Percentiles rank a stretch among this genome's conserved stretches.
Conservation (phyloP, 2,113 vertebrate genomes). For the Grantiella picta region DNA sequence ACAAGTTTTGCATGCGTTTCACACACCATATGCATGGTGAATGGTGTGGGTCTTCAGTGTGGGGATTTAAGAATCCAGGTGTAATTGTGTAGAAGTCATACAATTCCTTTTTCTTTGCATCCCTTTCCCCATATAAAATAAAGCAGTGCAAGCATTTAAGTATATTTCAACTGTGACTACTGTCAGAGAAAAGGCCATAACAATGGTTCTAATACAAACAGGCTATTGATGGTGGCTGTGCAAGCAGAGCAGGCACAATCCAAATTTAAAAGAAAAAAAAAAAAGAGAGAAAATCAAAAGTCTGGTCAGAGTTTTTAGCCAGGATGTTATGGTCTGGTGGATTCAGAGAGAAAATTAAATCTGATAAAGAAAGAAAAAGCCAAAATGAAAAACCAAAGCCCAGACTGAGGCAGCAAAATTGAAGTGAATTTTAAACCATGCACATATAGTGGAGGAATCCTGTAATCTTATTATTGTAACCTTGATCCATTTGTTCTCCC, state of each 20-base stretch:
- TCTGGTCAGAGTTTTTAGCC: not conserved
- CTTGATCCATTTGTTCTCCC: not conserved
- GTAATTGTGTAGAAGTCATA: not conserved
- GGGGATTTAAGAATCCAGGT: not conserved
- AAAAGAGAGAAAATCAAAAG: not conserved
- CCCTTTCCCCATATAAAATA: not conserved
- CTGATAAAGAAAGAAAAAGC: not conserved
- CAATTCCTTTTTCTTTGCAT: not conserved
- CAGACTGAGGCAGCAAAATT: not conserved
- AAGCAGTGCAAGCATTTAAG: not conserved
- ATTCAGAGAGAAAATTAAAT: not conserved
- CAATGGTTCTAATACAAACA: not conserved
- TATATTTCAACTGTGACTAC: not conserved
- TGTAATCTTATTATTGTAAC: conserved; percentile 3
- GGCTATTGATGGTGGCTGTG: not conserved
- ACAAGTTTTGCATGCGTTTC: not conserved
- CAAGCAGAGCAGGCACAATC: not conserved
- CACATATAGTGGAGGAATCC: not conserved
- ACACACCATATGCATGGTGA: not conserved
- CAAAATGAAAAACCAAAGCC: conserved; percentile 14
- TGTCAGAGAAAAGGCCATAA: not conserved
- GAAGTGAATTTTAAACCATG: not conserved
- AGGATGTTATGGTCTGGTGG: not conserved
- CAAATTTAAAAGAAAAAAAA: not conserved
- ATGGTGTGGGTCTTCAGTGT: not conserved